Evolutionary conservation across 2,888 invertebrate species (phyloP).

Genomic region (Adelognathus sp.): DNA sequence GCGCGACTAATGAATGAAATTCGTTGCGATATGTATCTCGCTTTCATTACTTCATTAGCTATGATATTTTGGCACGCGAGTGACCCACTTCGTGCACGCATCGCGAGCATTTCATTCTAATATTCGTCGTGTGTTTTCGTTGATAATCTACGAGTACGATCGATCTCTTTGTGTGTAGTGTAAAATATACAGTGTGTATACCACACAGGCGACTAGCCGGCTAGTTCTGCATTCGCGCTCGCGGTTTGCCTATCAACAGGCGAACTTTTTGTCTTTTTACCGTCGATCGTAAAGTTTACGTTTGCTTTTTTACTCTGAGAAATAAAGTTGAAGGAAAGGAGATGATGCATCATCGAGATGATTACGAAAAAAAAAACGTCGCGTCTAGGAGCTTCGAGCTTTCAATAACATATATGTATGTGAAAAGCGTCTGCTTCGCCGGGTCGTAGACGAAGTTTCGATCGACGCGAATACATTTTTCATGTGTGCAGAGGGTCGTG

Average conservation of each 20-base stretch:
- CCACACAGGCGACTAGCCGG: background rate
- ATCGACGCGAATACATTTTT: constrained; percentile 52
- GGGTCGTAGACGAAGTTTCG: constrained; percentile 34
- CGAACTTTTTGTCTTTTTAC: background rate
- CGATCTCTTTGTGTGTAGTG: background rate
- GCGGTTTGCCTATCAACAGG: constrained; percentile 46
- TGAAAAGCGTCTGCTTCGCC: background rate
- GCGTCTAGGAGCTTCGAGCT: background rate
- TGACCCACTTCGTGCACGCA: constrained; percentile 15
- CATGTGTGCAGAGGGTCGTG: constrained; percentile 28
- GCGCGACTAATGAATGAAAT: constrained; percentile 41
- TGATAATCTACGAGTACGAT: background rate
- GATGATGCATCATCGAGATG: background rate
- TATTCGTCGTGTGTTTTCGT: background rate
- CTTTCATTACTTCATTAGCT: constrained; percentile 18
- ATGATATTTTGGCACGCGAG: constrained; percentile 38
- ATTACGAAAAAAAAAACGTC: background rate
- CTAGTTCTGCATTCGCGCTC: background rate
- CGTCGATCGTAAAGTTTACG: background rate
- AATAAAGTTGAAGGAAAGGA: background rate
- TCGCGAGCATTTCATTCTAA: constrained; percentile 15
- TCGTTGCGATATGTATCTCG: background rate
- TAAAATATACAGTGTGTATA: no score
- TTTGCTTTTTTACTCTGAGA: background rate
- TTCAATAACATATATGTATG: background rate